Percentiles rank a stretch among this genome's conserved stretches.
These are phyloP conservation scores for Forficula auricularia DNA, from an alignment of 1,140 invertebrate genomes.

Conservation along the genomic window DNA sequence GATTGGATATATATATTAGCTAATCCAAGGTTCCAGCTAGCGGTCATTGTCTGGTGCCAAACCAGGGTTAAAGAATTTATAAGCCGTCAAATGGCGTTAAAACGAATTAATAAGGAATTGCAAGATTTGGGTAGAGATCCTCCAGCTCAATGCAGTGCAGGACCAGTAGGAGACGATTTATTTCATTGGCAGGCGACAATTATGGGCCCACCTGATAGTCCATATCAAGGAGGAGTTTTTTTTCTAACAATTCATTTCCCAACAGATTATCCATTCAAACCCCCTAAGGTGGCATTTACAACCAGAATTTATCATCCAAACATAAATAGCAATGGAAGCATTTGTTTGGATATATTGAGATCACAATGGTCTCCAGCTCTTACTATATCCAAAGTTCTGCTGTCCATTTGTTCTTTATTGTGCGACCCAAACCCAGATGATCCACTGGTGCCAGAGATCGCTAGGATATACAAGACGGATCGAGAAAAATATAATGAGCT, in stretches of 20 bases:
- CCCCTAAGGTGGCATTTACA: constrained; percentile 97
- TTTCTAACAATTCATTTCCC: constrained; percentile 99
- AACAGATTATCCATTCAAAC: constrained; percentile 99
- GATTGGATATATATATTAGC: too few species aligned
- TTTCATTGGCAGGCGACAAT: constrained; percentile 98
- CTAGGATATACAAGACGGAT: constrained; percentile 98
- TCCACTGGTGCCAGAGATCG: constrained; percentile 96
- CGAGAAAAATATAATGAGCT: constrained; percentile 96
- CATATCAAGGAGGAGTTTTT: constrained; percentile 97
- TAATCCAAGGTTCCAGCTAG: constrained; percentile 34
- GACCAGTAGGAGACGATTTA: constrained; percentile 92
- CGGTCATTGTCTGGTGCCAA: constrained; percentile 32
- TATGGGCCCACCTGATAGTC: constrained; percentile 96
- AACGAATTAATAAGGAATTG: constrained; percentile 95
- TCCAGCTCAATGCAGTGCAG: constrained; percentile 95
- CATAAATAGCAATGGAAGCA: constrained; percentile 99
- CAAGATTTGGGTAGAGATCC: constrained; percentile 96
- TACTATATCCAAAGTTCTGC: constrained; percentile 98
- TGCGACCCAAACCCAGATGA: constrained; percentile 99
- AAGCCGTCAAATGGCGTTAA: constrained; percentile 71
- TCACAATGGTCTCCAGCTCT: constrained; percentile 98
- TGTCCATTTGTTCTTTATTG: constrained; percentile 96
- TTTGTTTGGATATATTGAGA: constrained; percentile 97
- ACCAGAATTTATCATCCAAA: constrained; percentile 99
- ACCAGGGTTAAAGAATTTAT: constrained; percentile 32